Evolutionary conservation across 2,888 invertebrate genomes (phyloP).

Genomic region (Agapostemon virescens): DNA sequence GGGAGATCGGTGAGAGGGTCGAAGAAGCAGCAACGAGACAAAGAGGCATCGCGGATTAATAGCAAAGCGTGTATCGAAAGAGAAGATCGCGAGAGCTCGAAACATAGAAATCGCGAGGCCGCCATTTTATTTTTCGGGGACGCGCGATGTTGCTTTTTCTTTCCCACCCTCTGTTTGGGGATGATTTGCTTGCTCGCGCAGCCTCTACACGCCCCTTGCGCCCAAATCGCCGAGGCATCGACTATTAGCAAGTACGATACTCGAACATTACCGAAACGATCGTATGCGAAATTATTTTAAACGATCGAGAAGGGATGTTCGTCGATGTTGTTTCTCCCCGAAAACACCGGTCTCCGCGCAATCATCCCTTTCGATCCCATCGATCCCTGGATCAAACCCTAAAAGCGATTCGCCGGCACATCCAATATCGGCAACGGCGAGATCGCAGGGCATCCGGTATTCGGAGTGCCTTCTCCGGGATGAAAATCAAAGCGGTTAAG

Average conservation of each 20-base stretch:
- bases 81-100: background rate
- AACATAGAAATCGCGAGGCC: conserved; percentile 1
- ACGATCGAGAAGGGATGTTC: too few relatives aligned
- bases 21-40: background rate
- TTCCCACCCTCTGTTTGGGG: conserved; percentile 45
- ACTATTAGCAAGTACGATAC: background rate
- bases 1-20: too few relatives aligned
- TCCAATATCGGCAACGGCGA: background rate
- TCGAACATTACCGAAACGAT: too few relatives aligned
- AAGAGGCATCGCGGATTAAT: conserved; percentile 5
- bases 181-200: conserved; percentile 41
- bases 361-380: background rate
- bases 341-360: background rate
- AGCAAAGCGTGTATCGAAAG: background rate
- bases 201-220: background rate
- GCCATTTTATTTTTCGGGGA: conserved; percentile 64
- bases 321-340: background rate
- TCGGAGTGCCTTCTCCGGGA: background rate
- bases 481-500: conserved; percentile 56
- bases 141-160: conserved; percentile 39
- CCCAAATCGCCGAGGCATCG: background rate
- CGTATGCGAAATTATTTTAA: too few relatives aligned
- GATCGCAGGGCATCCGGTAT: conserved; percentile 1
- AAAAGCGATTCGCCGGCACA: conserved; percentile 2
- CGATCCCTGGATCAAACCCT: background rate